A percentile compares a stretch with the other conserved stretches of the same genome.
Evolutionary conservation across 2,113 vertebrate genomes (phyloP).

Genomic region (Ailuropoda melanoleuca): DNA sequence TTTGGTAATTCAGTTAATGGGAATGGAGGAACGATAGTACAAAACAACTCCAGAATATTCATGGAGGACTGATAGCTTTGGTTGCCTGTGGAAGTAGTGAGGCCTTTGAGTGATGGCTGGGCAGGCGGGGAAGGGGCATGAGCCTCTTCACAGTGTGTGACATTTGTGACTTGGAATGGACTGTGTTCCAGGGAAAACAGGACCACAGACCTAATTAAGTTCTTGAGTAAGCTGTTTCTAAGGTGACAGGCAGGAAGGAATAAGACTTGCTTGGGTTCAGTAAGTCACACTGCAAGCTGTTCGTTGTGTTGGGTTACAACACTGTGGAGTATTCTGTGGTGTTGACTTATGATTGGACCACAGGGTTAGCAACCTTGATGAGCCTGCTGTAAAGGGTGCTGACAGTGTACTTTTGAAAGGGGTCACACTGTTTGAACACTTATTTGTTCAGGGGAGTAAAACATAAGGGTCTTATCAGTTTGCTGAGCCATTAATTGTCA

Average conservation of each 20-base stretch:
- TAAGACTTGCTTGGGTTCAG: not conserved
- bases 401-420: not conserved
- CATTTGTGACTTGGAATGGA: not conserved
- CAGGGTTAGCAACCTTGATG: not conserved
- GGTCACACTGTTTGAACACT: not conserved
- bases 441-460: conserved; percentile 15
- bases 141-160: not conserved
- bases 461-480: not conserved
- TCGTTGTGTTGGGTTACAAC: not conserved
- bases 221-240: conserved; percentile 50
- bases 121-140: not conserved
- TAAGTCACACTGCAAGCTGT: not conserved
- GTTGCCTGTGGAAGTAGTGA: not conserved
- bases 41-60: not conserved
- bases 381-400: not conserved
- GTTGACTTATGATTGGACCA: not conserved
- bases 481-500: conserved; percentile 29
- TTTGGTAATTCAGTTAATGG: not conserved
- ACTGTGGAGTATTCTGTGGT: not conserved
- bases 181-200: not conserved
- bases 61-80: not conserved
- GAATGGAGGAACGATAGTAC: not conserved
- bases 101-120: not conserved
- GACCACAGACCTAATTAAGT: not conserved
- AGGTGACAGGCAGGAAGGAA: conserved; percentile 6